Base-by-base conservation (phyloP, 2,797 vertebrate genomes). In the Pteronotus mesoamericanus region DNA sequence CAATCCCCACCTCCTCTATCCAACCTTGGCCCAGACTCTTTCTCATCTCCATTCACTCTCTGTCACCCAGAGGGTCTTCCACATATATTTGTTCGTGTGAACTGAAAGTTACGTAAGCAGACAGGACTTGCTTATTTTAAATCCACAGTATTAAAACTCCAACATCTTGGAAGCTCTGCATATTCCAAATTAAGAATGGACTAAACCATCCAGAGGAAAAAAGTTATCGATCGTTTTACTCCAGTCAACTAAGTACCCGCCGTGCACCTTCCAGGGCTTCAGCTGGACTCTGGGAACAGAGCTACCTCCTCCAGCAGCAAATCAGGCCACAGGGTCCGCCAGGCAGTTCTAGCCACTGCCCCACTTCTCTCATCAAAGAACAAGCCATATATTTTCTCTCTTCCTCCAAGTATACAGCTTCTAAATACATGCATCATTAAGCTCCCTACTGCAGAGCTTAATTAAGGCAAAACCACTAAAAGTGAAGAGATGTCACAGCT, bases 331-430 rank as follows among this genome's bases (percentile, higher is more conserved):
- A 83, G 34, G 74, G 59, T 39, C 85, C 86, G 82, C 21, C 91
- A 94, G 32, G 84, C 19, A 32, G 88, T 55, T 89, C 57, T 93
- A 92, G 77, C 94, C 85, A 90, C 78, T 95, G 78, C 5, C 78
- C 91, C 66, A 87, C 34, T 95, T 96, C 93, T 92, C 91, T 72
- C 66, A 95, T 82, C 64, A 92, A 96, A 95, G 85, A 96, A 92
- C 85, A 64, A 68, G 87, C 78, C 90, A 74, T 74, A 37, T 78
- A 93, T 92, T 94, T 98, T 95, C 78, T 87, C 85, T 94, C 92
- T 74, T 97, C 96, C 97, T 97, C 97, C 96, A 96, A 96, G 97
- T 97, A 96, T 44, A 91, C 74, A 91, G 90, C 74, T 97, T 97
- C 97, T 92, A 97, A 96, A 97, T 94, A 96, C 78, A 97, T 96